These are phyloP conservation scores for Falco columbarius DNA, from an alignment of 2,797 vertebrate genomes.

Conservation along the genomic window DNA sequence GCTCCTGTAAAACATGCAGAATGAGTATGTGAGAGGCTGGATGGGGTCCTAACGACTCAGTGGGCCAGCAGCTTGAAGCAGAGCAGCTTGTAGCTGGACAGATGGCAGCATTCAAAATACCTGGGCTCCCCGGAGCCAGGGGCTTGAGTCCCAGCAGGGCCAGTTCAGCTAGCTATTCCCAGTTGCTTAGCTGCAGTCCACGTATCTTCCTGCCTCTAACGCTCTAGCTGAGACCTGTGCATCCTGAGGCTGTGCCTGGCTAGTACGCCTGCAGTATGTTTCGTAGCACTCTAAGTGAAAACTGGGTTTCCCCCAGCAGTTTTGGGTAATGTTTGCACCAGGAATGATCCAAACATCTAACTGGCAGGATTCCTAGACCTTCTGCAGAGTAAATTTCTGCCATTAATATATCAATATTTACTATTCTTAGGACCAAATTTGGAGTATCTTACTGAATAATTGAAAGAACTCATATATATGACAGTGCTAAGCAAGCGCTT, in stretches of 20 bases:
- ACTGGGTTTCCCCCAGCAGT: not conserved
- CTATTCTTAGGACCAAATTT: not conserved
- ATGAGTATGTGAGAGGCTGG: not conserved
- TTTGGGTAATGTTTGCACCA: not conserved
- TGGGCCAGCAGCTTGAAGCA: not conserved
- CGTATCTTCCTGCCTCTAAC: not conserved
- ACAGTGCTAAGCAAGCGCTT: not conserved
- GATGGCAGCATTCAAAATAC: not conserved
- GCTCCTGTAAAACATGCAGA: not conserved
- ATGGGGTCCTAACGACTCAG: not conserved
- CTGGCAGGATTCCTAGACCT: not conserved
- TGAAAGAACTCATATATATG: not conserved
- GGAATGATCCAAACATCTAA: not conserved
- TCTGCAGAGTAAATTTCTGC: not conserved
- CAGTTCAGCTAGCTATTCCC: not conserved
- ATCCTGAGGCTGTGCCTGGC: not conserved
- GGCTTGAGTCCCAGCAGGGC: not conserved
- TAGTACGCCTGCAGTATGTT: not conserved
- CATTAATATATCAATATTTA: not conserved
- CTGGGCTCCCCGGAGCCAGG: not conserved
- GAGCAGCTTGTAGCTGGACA: not conserved
- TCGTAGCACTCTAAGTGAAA: not conserved
- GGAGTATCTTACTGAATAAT: not conserved
- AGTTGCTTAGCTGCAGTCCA: not conserved
- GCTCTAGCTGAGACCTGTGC: not conserved